These are phyloP conservation scores for Chaetorhynchus papuensis DNA, from an alignment of 2,113 vertebrate species.

Conservation along the genomic window DNA sequence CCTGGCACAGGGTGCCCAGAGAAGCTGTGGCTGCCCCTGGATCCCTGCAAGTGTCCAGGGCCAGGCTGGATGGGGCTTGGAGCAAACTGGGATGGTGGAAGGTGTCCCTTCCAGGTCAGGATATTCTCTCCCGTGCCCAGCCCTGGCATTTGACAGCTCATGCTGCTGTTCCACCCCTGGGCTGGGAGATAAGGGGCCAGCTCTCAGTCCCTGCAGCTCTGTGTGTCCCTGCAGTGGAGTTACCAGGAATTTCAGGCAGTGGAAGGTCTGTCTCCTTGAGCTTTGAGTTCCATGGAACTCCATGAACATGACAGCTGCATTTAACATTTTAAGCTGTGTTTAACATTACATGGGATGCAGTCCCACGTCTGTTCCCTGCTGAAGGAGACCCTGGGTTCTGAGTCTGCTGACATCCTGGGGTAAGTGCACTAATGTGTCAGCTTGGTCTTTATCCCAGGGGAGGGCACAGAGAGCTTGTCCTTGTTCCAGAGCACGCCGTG, in stretches of 20 bases:
- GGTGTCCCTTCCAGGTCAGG: background rate
- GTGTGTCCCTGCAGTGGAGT: background rate
- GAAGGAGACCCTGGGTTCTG: background rate
- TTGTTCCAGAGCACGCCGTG: background rate
- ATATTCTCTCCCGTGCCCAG: accelerated
- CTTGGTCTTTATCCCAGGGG: background rate
- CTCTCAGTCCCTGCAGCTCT: background rate
- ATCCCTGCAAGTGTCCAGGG: background rate
- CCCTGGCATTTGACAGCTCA: accelerated
- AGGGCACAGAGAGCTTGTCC: background rate
- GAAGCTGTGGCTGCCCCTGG: background rate
- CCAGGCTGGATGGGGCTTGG: background rate
- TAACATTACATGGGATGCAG: accelerated
- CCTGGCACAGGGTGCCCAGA: background rate
- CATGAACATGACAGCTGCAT: background rate
- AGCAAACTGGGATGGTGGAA: accelerated
- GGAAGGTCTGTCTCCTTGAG: background rate
- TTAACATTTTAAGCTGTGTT: background rate
- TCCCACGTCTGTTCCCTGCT: background rate
- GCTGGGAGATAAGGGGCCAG: background rate
- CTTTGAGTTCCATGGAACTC: background rate
- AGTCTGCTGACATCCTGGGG: background rate
- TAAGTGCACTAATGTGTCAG: accelerated
- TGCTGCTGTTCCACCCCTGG: background rate
- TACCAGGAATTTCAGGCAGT: background rate